A percentile compares a stretch with the other conserved stretches of the same genome.
phyloP scores from a whole-genome alignment of 2,888 invertebrate genomes.

The Eupithecia centaureata region DNA sequence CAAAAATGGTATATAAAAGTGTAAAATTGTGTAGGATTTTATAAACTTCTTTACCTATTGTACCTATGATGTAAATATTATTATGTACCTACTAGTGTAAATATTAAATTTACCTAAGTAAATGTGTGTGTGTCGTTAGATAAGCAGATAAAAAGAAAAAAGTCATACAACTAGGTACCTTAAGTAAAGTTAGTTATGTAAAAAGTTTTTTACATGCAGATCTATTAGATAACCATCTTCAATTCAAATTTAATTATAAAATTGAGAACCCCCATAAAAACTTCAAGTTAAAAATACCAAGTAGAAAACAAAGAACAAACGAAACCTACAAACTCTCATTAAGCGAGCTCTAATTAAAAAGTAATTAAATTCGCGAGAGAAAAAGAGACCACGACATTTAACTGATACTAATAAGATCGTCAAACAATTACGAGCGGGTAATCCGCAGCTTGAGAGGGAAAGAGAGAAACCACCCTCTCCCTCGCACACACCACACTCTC shows the following conservation, averaged over 20 bases:
- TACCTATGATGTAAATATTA: too few relatives aligned
- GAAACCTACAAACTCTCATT: slow-evolving; percentile 75
- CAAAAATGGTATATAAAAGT: too few relatives aligned
- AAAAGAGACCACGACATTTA: slow-evolving; percentile 82
- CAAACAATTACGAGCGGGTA: slow-evolving; percentile 81
- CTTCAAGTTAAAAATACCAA: slow-evolving; percentile 51
- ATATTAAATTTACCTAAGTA: neutral
- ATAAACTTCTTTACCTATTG: too few relatives aligned
- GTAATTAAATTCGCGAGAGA: slow-evolving; percentile 82
- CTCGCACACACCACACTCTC: slow-evolving; percentile 68
- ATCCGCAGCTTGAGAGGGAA: slow-evolving; percentile 60
- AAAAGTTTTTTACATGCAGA: neutral
- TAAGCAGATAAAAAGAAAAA: too few relatives aligned
- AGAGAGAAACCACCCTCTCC: slow-evolving; percentile 49
- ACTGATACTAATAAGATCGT: slow-evolving; percentile 85
- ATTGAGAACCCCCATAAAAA: slow-evolving; percentile 11
- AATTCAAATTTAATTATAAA: slow-evolving; percentile 4
- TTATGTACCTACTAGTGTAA: neutral
- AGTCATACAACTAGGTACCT: too few relatives aligned
- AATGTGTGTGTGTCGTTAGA: too few relatives aligned
- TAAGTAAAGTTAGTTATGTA: neutral
- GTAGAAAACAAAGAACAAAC: slow-evolving; percentile 58
- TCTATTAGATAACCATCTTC: slow-evolving; percentile 5
- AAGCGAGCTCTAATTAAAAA: slow-evolving; percentile 79
- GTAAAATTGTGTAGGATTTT: too few relatives aligned